phyloP scores from a whole-genome alignment of 2,888 invertebrate species.

The Cephalotes varians region DNA sequence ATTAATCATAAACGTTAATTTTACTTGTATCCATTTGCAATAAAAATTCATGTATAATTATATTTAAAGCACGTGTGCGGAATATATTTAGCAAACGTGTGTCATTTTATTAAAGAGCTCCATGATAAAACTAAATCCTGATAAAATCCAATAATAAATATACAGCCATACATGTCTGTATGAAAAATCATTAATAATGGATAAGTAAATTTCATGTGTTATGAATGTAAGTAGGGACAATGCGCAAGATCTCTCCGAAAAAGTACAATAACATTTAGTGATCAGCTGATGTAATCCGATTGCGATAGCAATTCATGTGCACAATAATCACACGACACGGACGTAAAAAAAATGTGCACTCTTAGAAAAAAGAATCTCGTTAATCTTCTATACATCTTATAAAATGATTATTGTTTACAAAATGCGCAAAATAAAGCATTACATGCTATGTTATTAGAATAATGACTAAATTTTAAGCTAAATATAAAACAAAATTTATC shows the following conservation, averaged over 20 bases:
- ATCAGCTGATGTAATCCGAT: background rate
- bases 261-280: conserved; percentile 39
- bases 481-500: background rate
- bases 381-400: background rate
- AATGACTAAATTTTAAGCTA: background rate
- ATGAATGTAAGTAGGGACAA: conserved; percentile 37
- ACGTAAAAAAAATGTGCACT: background rate
- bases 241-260: conserved; percentile 24
- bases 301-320: conserved; percentile 10
- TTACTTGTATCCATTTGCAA: background rate
- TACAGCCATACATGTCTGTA: background rate
- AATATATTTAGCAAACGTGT: conserved; percentile 19
- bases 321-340: background rate
- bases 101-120: conserved; percentile 1
- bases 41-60: background rate
- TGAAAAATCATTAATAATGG: conserved; percentile 21
- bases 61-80: background rate
- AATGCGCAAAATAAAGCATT: background rate
- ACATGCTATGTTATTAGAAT: background rate
- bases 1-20: background rate
- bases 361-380: background rate
- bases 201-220: background rate
- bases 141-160: conserved; percentile 22
- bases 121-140: no score
- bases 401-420: background rate